Percentiles rank a stretch among this genome's conserved stretches.
Evolutionary conservation across 2,113 vertebrate species (phyloP).

Genomic region (Dicrurus megarhynchus): DNA sequence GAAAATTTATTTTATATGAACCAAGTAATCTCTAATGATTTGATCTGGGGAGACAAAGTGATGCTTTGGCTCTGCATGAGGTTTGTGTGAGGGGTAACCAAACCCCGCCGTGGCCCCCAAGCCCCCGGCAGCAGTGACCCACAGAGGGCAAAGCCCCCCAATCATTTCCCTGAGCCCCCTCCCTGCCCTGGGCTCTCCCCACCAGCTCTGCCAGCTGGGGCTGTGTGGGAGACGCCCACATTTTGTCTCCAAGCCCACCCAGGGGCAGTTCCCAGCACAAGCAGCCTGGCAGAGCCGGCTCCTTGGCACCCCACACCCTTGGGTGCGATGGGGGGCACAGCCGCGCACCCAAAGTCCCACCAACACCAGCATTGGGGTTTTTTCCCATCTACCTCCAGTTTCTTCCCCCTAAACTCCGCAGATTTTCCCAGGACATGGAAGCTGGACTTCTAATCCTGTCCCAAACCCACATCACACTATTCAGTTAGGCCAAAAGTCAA

Average conservation of each 20-base stretch:
- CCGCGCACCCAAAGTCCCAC: neutral
- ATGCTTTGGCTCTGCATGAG: neutral
- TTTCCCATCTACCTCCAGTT: neutral
- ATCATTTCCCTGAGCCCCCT: neutral
- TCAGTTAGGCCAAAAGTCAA: neutral
- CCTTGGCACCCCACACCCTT: neutral
- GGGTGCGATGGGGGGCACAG: neutral
- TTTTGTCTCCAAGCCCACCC: neutral
- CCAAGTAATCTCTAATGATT: neutral
- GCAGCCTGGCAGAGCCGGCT: fast-evolving
- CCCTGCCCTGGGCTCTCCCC: neutral
- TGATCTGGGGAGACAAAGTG: neutral
- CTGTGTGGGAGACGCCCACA: fast-evolving
- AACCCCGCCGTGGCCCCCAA: fast-evolving
- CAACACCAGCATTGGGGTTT: fast-evolving
- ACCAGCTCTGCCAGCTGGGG: neutral
- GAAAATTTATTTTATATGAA: neutral
- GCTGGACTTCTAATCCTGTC: neutral
- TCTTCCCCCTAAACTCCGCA: neutral
- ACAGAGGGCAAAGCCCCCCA: neutral
- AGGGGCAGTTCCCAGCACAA: neutral
- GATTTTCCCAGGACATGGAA: neutral
- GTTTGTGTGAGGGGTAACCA: neutral
- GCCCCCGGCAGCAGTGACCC: fast-evolving
- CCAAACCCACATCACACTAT: neutral